Percentiles rank a stretch among this genome's conserved stretches.
Evolutionary conservation across 1,140 invertebrate genomes (phyloP).

Genomic region (Glomeris maerens): DNA sequence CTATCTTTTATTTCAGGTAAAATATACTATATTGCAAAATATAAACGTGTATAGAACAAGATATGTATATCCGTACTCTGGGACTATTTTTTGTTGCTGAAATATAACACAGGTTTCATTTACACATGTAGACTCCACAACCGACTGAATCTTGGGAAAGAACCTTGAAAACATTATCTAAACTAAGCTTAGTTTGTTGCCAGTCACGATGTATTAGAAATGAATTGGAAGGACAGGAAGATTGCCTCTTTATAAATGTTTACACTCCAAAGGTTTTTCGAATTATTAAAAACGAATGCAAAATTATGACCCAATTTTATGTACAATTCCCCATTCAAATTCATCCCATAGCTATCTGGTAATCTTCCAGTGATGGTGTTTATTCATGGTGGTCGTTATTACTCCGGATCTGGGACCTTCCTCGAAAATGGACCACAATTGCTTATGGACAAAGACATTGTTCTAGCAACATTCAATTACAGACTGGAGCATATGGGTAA

Average conservation of each 20-base stretch:
- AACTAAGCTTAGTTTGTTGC: slow-evolving; percentile 24
- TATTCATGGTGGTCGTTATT: slow-evolving; percentile 35
- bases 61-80: slow-evolving; percentile 3
- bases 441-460: slow-evolving; percentile 32
- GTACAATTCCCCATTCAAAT: too few species aligned
- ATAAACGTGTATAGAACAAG: too few species aligned
- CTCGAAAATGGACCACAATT: slow-evolving; percentile 23
- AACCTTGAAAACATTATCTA: slow-evolving; percentile 22
- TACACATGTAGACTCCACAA: slow-evolving; percentile 14
- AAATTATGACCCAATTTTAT: too few species aligned
- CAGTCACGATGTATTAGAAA: slow-evolving; percentile 17
- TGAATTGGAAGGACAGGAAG: slow-evolving; percentile 37
- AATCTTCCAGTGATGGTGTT: slow-evolving; percentile 33
- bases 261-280: slow-evolving; percentile 41
- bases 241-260: slow-evolving; percentile 55
- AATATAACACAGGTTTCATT: too few species aligned
- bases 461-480: slow-evolving; percentile 46
- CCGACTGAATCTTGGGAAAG: slow-evolving; percentile 23
- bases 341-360: not conserved
- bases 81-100: slow-evolving; percentile 3
- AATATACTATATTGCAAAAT: not conserved
- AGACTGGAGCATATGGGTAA: slow-evolving; percentile 40
- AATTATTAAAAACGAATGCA: too few species aligned
- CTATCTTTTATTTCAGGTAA: not conserved
- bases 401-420: slow-evolving; percentile 23